Evolutionary conservation across 2,888 invertebrate species (phyloP).

Genomic region (Drosophila flavopinicola): DNA sequence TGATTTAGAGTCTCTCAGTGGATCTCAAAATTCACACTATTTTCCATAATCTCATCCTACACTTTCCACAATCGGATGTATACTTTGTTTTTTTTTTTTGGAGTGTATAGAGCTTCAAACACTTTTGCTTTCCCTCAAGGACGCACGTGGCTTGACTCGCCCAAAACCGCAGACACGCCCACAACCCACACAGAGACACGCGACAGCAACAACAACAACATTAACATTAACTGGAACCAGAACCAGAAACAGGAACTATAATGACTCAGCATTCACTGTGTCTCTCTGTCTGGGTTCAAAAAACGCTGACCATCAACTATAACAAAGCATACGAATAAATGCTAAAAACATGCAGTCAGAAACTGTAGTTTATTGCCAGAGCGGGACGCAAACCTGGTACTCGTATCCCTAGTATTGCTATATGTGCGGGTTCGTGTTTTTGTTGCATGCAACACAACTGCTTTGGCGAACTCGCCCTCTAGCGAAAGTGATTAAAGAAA

Average conservation of each 20-base stretch:
- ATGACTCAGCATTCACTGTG: slow-evolving; percentile 64
- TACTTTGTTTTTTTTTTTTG: too few relatives aligned
- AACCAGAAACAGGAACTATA: slow-evolving; percentile 16
- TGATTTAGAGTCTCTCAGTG: too few relatives aligned
- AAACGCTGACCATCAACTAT: slow-evolving; percentile 57
- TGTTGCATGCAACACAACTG: slow-evolving; percentile 49
- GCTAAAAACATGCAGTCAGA: slow-evolving; percentile 58
- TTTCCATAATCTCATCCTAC: too few relatives aligned
- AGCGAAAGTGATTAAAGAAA: slow-evolving; percentile 51
- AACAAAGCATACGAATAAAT: slow-evolving; percentile 51
- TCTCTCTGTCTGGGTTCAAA: slow-evolving; percentile 38
- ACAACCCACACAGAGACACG: slow-evolving; percentile 23
- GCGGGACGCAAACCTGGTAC: slow-evolving; percentile 2
- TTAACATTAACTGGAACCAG: neutral
- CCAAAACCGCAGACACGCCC: slow-evolving; percentile 55
- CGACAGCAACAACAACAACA: slow-evolving; percentile 20
- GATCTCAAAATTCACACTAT: too few relatives aligned
- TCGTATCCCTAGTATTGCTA: slow-evolving; percentile 2
- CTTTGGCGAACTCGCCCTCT: slow-evolving; percentile 15
- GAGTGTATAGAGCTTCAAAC: slow-evolving; percentile 17
- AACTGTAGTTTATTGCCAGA: slow-evolving; percentile 64
- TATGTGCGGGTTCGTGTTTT: slow-evolving; percentile 25
- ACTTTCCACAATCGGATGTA: too few relatives aligned
- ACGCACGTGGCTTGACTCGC: slow-evolving; percentile 42
- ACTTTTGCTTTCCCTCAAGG: slow-evolving; percentile 72